A percentile compares a stretch with the other conserved stretches of the same genome.
These are phyloP conservation scores for Trinorchestia longiramus DNA, from an alignment of 1,140 invertebrate species.

Conservation along the genomic window DNA sequence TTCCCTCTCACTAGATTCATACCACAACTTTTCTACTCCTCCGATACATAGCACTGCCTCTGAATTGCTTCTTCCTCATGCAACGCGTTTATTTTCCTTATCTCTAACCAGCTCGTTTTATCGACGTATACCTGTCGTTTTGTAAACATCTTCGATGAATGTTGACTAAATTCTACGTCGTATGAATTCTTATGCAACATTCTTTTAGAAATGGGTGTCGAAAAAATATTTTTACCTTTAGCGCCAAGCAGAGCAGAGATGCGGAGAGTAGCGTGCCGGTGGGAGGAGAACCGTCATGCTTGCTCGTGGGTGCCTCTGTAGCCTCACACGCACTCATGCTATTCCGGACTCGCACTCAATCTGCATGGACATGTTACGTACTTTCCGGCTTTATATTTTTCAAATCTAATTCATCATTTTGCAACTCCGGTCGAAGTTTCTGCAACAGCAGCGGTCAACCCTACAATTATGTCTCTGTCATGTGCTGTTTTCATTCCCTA, in stretches of 20 bases:
- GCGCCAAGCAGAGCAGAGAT: not conserved
- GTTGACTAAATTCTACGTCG: too few species aligned
- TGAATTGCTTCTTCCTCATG: too few species aligned
- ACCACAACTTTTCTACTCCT: too few species aligned
- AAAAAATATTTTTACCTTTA: not conserved
- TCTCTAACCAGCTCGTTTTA: too few species aligned
- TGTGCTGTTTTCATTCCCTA: not conserved
- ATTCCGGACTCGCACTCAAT: not conserved
- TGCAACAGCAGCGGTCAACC: not conserved
- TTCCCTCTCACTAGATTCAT: too few species aligned
- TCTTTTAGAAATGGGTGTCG: not conserved
- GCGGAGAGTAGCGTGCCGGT: slow-evolving; percentile 16
- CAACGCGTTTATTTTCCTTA: too few species aligned
- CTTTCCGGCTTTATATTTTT: not conserved
- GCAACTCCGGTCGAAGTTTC: not conserved
- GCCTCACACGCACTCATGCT: not conserved
- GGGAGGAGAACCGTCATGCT: not conserved
- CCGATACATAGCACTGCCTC: too few species aligned
- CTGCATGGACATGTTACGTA: not conserved
- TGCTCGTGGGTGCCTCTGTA: not conserved
- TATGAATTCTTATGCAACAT: not conserved
- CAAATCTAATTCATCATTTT: slow-evolving; percentile 1
- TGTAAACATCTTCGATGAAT: too few species aligned
- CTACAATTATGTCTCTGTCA: not conserved
- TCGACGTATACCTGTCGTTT: too few species aligned